Base-by-base conservation (phyloP, 2,113 vertebrate species). In the Peromyscus polionotus region DNA sequence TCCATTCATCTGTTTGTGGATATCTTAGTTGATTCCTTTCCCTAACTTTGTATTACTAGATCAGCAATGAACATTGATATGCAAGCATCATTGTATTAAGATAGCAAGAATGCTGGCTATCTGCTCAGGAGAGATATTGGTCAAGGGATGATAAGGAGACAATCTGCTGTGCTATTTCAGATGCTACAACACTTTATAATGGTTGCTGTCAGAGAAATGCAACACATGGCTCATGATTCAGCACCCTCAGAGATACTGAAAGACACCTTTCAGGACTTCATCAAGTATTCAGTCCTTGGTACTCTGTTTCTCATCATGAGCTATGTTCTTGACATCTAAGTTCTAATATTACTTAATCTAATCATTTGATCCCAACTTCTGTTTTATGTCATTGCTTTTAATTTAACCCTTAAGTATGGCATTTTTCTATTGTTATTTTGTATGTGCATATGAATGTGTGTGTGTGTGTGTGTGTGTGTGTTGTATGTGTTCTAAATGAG, bases 381-480 rank as follows among this genome's bases (percentile, higher is more conserved):
- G 8, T 26, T 77, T 93, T 85, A 67, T 54, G 4, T 24, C 7
- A 85, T 92, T 90, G 17, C 39, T 89, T 96, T 93, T 67, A 80
- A 61, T 91, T 84, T 95, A 85, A 2, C 7, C 19, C 19, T 67
- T 65, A 31, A 59, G 93, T 77, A 8, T 75, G 51, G 22, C 61
- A 4, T 42, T 94, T 36, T 92, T 88, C 1, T 31, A 72, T 24
- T 31, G 0, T 83, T 84, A 3, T 13, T 2, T 8, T 84, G 68
- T 90, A 5, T 80, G 19, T 22, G 17, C 57, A 36, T 54, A 26
- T 81, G 17, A 57, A 45, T 80, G 16, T 80, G 48, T 79, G 13
- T 79, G 24, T 77, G 26, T 79, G 28, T 79, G 42, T 77, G 75
- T 77, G 24, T 77, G 24, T 76, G 22, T 76, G 72, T 48, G 42